Percentiles rank a stretch among this genome's conserved stretches.
Evolutionary conservation across 1,140 invertebrate species (phyloP).

Genomic region (Scylla paramamosain): DNA sequence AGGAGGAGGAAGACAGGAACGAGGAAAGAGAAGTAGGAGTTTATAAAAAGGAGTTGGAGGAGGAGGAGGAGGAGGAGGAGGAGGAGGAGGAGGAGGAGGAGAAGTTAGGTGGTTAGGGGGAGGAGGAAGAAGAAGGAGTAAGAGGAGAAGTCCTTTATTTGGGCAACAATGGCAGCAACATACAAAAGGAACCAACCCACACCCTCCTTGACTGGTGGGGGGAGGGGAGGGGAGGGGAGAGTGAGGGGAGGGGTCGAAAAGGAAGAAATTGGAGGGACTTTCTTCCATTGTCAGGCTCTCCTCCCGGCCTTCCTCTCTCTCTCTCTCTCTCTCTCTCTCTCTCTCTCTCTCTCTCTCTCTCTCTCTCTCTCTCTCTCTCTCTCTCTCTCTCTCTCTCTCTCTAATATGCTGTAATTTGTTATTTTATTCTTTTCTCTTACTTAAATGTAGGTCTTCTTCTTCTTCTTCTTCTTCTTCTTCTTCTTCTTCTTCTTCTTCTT

Average conservation of each 20-base stretch:
- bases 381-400: constrained; percentile 13
- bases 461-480: neutral
- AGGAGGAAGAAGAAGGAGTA: neutral
- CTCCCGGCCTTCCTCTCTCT: neutral
- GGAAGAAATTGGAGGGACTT: neutral
- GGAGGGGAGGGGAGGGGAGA: neutral
- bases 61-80: neutral
- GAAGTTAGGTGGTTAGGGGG: neutral
- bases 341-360: neutral
- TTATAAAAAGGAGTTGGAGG: too few relatives aligned
- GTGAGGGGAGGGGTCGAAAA: neutral
- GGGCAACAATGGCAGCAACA: neutral
- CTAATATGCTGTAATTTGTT: neutral
- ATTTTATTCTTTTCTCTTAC: neutral
- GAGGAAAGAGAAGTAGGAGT: neutral
- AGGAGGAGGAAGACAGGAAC: neutral
- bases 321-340: constrained; percentile 36
- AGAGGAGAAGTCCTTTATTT: neutral
- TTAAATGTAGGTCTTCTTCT: neutral
- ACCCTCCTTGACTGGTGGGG: neutral
- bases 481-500: constrained; percentile 4
- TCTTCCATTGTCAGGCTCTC: neutral
- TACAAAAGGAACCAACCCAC: neutral
- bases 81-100: too few relatives aligned
- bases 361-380: constrained; percentile 37